Evolutionary conservation across 2,888 invertebrate species (phyloP).

Genomic region (Rhagonycha fulva): DNA sequence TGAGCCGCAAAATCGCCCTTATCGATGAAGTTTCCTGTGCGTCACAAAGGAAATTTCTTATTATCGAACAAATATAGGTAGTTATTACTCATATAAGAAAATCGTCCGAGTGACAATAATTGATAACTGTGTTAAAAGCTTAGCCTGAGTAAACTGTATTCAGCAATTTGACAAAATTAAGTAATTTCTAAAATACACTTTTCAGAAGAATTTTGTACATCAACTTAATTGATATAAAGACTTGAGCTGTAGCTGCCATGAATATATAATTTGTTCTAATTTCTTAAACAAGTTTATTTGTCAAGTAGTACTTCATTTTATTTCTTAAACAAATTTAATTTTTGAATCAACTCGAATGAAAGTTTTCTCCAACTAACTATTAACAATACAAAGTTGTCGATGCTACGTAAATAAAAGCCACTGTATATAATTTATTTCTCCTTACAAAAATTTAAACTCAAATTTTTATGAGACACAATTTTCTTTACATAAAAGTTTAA

Average conservation of each 20-base stretch:
- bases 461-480: neutral
- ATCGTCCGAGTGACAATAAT: neutral
- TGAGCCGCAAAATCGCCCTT: slow-evolving; percentile 32
- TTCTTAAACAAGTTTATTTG: neutral
- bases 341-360: neutral
- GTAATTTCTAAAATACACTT: neutral
- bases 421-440: neutral
- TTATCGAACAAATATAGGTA: slow-evolving; percentile 10
- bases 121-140: neutral
- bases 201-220: neutral
- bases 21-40: slow-evolving; percentile 25
- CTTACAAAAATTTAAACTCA: neutral
- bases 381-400: neutral
- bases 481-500: neutral
- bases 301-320: neutral
- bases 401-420: neutral
- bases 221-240: neutral
- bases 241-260: neutral
- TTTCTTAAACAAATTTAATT: neutral
- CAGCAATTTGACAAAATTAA: neutral
- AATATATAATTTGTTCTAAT: neutral
- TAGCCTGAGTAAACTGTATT: neutral
- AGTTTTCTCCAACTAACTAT: neutral
- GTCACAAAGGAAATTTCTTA: slow-evolving; percentile 23
- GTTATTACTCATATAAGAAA: slow-evolving; percentile 1